These are phyloP conservation scores for Podargus strigoides DNA, from an alignment of 2,797 vertebrate genomes.

Conservation along the genomic window DNA sequence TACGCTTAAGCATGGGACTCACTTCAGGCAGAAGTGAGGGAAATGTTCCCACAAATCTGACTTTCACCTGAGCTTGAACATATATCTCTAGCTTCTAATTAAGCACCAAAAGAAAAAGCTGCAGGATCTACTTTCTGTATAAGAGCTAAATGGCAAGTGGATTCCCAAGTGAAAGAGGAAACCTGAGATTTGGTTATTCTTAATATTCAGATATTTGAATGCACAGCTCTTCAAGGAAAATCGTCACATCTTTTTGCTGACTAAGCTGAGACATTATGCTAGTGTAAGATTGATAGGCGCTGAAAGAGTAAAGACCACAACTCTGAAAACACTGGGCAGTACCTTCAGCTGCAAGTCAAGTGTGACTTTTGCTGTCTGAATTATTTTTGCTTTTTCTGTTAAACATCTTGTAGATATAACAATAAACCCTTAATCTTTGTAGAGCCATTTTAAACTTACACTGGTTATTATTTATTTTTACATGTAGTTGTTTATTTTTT, in stretches of 20 bases:
- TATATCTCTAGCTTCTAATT: not conserved
- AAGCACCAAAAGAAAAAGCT: not conserved
- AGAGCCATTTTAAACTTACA: not conserved
- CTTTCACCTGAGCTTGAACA: not conserved
- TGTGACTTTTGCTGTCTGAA: not conserved
- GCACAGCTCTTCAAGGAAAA: not conserved
- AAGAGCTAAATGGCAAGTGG: not conserved
- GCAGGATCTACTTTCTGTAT: not conserved
- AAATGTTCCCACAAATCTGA: not conserved
- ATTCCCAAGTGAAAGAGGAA: not conserved
- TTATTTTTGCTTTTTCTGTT: not conserved
- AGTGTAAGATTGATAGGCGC: not conserved
- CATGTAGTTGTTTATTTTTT: accelerated
- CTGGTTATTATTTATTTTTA: not conserved
- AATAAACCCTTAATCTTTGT: not conserved
- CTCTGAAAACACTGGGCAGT: not conserved
- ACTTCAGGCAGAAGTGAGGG: not conserved
- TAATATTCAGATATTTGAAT: not conserved
- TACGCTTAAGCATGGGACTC: not conserved
- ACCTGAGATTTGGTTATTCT: not conserved
- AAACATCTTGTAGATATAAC: not conserved
- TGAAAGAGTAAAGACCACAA: not conserved
- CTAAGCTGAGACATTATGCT: not conserved
- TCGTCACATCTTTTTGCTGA: not conserved
- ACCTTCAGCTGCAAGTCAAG: not conserved